Percentiles rank a stretch among this genome's conserved stretches.
Evolutionary conservation across 2,888 invertebrate species (phyloP).

Genomic region (Drosophila basisetae): DNA sequence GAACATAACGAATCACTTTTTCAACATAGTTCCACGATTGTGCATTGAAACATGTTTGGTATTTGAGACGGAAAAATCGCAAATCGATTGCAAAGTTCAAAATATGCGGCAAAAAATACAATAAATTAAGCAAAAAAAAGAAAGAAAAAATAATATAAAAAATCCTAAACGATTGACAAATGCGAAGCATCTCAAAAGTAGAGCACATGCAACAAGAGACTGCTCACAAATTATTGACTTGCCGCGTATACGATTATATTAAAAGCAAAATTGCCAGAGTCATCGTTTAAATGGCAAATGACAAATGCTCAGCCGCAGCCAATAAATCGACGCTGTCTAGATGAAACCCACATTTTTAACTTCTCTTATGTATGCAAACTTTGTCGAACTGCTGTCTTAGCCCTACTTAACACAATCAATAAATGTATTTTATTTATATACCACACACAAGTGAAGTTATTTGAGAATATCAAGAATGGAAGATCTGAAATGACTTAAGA

Average conservation of each 20-base stretch:
- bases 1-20: constrained; percentile 53
- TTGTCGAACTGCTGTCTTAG: not conserved
- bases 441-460: not conserved
- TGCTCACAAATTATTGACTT: constrained; percentile 40
- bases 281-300: constrained; percentile 67
- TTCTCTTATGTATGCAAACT: constrained; percentile 17
- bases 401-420: not conserved
- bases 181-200: constrained; percentile 71
- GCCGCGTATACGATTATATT: constrained; percentile 15
- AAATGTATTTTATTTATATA: constrained; percentile 4
- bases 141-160: not conserved
- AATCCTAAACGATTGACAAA: constrained; percentile 63
- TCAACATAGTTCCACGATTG: constrained; percentile 65
- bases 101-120: constrained; percentile 55
- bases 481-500: not conserved
- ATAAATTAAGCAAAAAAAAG: constrained; percentile 24
- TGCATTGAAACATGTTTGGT: constrained; percentile 68
- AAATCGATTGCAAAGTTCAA: constrained; percentile 62
- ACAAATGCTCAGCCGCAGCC: constrained; percentile 53
- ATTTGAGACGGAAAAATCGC: constrained; percentile 45
- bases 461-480: not conserved
- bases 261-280: constrained; percentile 20
- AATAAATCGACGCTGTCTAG: constrained; percentile 58
- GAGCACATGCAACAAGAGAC: constrained; percentile 63
- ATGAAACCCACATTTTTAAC: constrained; percentile 34